Evolutionary conservation across 2,113 vertebrate genomes (phyloP).

Genomic region (Sebastes fasciatus): DNA sequence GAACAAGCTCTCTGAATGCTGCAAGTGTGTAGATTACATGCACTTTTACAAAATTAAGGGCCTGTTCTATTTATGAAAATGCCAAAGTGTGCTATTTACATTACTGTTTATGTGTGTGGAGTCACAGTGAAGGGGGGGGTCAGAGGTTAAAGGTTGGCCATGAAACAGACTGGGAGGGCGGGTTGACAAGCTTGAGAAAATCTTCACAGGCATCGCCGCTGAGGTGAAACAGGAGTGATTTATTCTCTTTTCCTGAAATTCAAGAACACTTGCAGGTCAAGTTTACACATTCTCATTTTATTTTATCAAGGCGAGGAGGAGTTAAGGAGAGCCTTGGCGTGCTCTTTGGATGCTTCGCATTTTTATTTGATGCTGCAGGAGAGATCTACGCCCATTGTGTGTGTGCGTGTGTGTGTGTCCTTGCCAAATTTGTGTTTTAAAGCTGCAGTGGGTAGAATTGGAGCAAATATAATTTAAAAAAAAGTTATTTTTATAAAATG

Average conservation of each 20-base stretch:
- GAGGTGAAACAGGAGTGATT: constrained; percentile 40
- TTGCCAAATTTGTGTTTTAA: not conserved
- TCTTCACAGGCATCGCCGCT: constrained; percentile 29
- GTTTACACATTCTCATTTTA: constrained; percentile 3
- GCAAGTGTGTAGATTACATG: not conserved
- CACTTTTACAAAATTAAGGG: constrained; percentile 7
- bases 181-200: constrained; percentile 78
- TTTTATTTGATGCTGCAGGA: constrained; percentile 10
- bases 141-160: constrained; percentile 68
- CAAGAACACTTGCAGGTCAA: constrained; percentile 1
- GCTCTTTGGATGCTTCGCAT: not conserved
- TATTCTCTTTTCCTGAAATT: constrained; percentile 13
- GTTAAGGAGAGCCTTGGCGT: not conserved
- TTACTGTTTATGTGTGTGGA: constrained; percentile 21
- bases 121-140: constrained; percentile 41
- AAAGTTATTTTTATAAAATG: too few relatives aligned
- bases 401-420: not conserved
- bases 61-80: not conserved
- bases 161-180: constrained; percentile 63
- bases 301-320: not conserved
- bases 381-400: not conserved
- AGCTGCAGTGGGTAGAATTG: too few relatives aligned
- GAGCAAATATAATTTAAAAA: too few relatives aligned
- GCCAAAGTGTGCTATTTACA: constrained; percentile 1
- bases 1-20: constrained; percentile 17